phyloP scores from a whole-genome alignment of 1,140 invertebrate genomes.

The Drosophila neocordata region DNA sequence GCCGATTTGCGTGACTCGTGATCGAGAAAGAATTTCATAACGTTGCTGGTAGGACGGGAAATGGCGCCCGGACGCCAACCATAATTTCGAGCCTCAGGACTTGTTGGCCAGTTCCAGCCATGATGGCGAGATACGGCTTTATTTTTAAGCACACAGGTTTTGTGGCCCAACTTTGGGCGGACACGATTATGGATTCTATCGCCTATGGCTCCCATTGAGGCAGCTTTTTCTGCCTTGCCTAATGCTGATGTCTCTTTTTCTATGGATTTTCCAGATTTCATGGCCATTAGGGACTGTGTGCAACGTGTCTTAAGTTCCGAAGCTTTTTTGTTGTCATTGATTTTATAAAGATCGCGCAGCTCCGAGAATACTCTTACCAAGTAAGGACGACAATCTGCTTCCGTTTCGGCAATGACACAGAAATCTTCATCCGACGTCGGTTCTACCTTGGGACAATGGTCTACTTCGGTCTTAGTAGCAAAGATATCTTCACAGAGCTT shows the following conservation, averaged over 20 bases:
- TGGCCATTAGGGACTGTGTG: conserved; percentile 2
- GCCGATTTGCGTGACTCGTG: conserved; percentile 12
- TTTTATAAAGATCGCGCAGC: conserved; percentile 51
- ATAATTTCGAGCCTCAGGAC: conserved; percentile 22
- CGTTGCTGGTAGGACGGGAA: conserved; percentile 43
- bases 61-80: conserved; percentile 74
- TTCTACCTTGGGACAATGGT: conserved; percentile 11
- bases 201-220: neutral
- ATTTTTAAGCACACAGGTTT: conserved; percentile 34
- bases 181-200: too few species aligned
- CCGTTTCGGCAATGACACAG: conserved; percentile 18
- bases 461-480: neutral
- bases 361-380: conserved; percentile 67
- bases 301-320: conserved; percentile 11
- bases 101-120: conserved; percentile 68
- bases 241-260: neutral
- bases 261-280: neutral
- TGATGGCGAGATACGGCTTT: conserved; percentile 48
- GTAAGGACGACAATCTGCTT: conserved; percentile 49
- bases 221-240: neutral
- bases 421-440: conserved; percentile 46
- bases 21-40: conserved; percentile 69
- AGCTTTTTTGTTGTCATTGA: conserved; percentile 41
- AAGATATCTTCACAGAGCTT: conserved; percentile 60
- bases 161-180: conserved; percentile 33